Conservation (phyloP, 2,888 invertebrate species). For the Yponomeuta evonymella region DNA sequence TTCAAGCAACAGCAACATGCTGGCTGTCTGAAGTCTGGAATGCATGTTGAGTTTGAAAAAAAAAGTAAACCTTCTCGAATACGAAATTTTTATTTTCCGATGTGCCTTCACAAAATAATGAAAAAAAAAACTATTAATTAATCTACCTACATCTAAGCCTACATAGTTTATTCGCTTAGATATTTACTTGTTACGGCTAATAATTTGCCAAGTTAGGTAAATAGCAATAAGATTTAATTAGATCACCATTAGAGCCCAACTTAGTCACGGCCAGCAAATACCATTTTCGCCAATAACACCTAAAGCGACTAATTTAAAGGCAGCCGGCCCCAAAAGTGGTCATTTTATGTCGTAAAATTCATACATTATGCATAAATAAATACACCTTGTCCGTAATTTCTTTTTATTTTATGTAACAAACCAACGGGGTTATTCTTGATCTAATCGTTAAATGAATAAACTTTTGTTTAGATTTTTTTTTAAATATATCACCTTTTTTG, state of each 20-base stretch:
- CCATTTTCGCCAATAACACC: background rate
- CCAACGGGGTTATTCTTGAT: too few relatives aligned
- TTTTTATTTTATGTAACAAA: too few relatives aligned
- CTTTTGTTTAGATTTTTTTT: too few relatives aligned
- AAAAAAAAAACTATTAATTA: too few relatives aligned
- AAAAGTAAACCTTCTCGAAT: background rate
- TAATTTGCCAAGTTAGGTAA: background rate
- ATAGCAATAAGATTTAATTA: background rate
- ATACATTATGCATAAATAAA: background rate
- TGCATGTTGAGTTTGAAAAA: slow-evolving; percentile 9
- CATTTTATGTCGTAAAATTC: background rate
- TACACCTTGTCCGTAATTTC: background rate
- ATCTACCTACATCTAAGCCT: too few relatives aligned
- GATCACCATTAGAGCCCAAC: background rate
- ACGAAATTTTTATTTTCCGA: too few relatives aligned
- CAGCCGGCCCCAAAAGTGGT: background rate
- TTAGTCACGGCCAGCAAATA: background rate
- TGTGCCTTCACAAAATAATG: too few relatives aligned
- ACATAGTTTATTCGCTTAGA: background rate
- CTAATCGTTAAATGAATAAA: too few relatives aligned
- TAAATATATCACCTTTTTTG: too few relatives aligned
- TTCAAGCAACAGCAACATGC: background rate
- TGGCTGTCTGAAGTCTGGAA: slow-evolving; percentile 8
- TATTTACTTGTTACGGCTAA: background rate
- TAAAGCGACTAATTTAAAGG: background rate